Evolutionary conservation across 2,888 invertebrate genomes (phyloP), one percentile per base, ranked within the genome.

Genomic region (Himalopsyche kuldschensis): DNA sequence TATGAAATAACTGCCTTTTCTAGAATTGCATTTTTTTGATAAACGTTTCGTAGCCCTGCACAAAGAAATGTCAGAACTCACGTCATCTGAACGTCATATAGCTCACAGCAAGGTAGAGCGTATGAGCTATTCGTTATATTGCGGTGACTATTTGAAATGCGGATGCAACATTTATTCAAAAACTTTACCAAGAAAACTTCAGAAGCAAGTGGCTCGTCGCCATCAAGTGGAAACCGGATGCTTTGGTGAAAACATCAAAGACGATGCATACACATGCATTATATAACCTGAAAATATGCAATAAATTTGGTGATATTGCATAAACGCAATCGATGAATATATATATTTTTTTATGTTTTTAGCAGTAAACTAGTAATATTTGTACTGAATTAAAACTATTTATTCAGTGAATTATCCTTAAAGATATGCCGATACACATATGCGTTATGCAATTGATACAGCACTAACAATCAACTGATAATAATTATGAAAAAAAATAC

Each of bases 91-190:
- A n/a, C n/a, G 69, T 69, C n/a, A 69, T 69, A 69, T 15, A 30
- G 20, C 69, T 27, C 2, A 63, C 69, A 69, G 41, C 15, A 5
- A 15, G 11, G 27, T 69, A 69, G 11, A 24, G 11, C 27, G 69
- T 27, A 69, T 69, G 69, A 11, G 15, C 30, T 15, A 27, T 27
- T 27, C 69, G 69, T 27, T 69, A 30, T 69, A 69, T 30, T 69
- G 69, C 30, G 69, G 69, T 69, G 69, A 69, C 69, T 69, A 69
- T 69, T 32, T 76, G 76, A 76, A 76, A 76, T 76, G 11, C 79
- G 79, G 63, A 79, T 48, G 63, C 27, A 79, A 63, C 79, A 79
- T 79, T 79, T 79, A 69, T 79, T 63, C 79, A 79, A n/a, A 47
- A 35, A 63, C 63, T 63, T 31, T n/a, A 20, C 30, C 5, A 78